Evolutionary conservation across 2,888 invertebrate species (phyloP).

Genomic region (Eubasilissa splendida): DNA sequence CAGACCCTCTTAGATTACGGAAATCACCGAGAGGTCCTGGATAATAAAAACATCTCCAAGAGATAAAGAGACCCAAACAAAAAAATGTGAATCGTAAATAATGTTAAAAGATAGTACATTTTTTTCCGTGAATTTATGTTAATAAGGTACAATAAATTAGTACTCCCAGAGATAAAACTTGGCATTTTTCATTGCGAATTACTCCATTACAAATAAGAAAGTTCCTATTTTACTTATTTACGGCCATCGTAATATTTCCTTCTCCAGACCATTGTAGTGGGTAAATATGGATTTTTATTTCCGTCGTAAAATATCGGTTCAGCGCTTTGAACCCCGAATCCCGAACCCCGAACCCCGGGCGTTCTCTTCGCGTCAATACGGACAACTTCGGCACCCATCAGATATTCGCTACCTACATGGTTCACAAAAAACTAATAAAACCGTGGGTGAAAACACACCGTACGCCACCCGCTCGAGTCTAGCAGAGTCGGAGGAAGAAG

Average conservation of each 20-base stretch:
- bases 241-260: constrained; percentile 48
- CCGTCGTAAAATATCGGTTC: constrained; percentile 49
- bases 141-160: constrained; percentile 23
- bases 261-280: constrained; percentile 50
- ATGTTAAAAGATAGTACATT: constrained; percentile 9
- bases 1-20: neutral
- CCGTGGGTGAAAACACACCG: constrained; percentile 34
- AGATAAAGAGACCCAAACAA: neutral
- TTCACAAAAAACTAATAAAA: constrained; percentile 47
- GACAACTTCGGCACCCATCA: constrained; percentile 25
- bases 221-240: constrained; percentile 47
- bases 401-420: neutral
- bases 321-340: constrained; percentile 16
- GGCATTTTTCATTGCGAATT: constrained; percentile 27
- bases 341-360: neutral
- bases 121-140: constrained; percentile 7
- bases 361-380: constrained; percentile 41
- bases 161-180: constrained; percentile 11
- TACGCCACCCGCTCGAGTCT: neutral
- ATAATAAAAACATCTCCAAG: constrained; percentile 16
- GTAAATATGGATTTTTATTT: constrained; percentile 56
- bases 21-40: constrained; percentile 4
- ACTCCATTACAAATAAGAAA: constrained; percentile 28
- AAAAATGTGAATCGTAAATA: constrained; percentile 1
- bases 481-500: neutral